A percentile compares a stretch with the other conserved stretches of the same genome.
Conservation (phyloP, 2,113 vertebrate genomes). For the Ophthalmolycus amberensis region DNA sequence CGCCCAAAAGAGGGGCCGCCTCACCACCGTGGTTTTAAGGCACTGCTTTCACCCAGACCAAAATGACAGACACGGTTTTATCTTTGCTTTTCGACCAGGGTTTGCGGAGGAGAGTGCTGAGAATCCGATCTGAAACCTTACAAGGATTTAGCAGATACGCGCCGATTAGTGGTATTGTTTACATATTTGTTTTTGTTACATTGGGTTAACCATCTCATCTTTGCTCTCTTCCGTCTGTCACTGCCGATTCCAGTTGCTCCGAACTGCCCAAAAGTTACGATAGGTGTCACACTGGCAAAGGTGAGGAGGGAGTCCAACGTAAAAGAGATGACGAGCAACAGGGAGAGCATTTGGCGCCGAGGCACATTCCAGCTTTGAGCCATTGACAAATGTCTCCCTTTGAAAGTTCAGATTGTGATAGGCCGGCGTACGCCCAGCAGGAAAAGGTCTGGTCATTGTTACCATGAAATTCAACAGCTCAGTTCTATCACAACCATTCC, state of each 20-base stretch:
- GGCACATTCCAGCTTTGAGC: slow-evolving; percentile 30
- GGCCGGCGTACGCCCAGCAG: neutral
- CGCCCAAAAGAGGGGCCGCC: slow-evolving; percentile 75
- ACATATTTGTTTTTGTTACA: neutral
- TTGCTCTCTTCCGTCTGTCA: slow-evolving; percentile 1
- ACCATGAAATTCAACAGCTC: slow-evolving; percentile 7
- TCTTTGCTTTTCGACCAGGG: slow-evolving; percentile 76
- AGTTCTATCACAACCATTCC: slow-evolving; percentile 27
- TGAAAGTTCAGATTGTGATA: slow-evolving; percentile 43
- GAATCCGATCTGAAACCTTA: slow-evolving; percentile 55
- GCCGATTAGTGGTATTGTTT: slow-evolving; percentile 61
- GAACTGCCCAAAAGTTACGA: slow-evolving; percentile 7
- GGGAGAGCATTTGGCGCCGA: slow-evolving; percentile 5
- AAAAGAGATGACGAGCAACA: slow-evolving; percentile 25
- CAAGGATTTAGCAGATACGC: slow-evolving; percentile 53
- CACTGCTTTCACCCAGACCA: slow-evolving; percentile 80
- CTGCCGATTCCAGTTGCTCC: slow-evolving; percentile 7
- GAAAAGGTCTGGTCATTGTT: slow-evolving; percentile 35
- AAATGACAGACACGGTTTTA: slow-evolving; percentile 83
- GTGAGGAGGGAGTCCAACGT: neutral
- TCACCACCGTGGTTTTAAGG: slow-evolving; percentile 71
- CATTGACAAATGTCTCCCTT: slow-evolving; percentile 35
- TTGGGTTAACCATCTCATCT: neutral
- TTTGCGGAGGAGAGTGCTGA: slow-evolving; percentile 62
- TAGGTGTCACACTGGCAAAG: slow-evolving; percentile 19